Evolutionary conservation across 2,797 vertebrate species (phyloP), one percentile per base, ranked within the genome.

Genomic region (Halcyon leucocephala): DNA sequence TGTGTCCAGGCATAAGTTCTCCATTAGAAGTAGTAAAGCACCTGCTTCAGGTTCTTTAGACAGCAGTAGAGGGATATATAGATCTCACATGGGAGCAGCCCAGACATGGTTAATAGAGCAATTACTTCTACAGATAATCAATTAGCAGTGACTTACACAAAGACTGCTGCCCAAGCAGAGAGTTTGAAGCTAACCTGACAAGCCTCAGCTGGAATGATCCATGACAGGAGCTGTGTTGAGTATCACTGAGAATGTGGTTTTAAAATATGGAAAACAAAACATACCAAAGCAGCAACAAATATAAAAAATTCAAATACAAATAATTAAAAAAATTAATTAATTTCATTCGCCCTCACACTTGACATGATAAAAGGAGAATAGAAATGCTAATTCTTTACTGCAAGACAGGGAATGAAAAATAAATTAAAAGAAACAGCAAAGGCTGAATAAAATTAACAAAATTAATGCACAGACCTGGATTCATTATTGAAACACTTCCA

Each of bases 81-180:
- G 46, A 72, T 55, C 61, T 90, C 42, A 10, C n/a, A 44, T 29
- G 66, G 70, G 80, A 96, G 62, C 86, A 84, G 54, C 55, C 35
- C 78, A 89, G 86, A 49, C 81, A 71, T 1, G 31, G 74, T 60
- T 93, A 96, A 92, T 14, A 92, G 42, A 79, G 62, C 81, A 96
- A 93, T 95, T 95, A 92, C 71, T 93, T 85, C 78, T 89, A 89
- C 95, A 95, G 89, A 95, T 76, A 70, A 94, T 61, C 88, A 93
- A 82, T 93, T 94, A 95, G 66, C 62, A 86, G 52, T 8, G 52
- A 84, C 73, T 94, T 55, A 72, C 58, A 72, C 1, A 83, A 51
- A 89, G 76, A 72, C 37, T 57, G 82, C 46, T 66, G 62, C 65
- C 61, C 58, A 31, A 69, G 42, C 84, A 65, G 82, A 58, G 33